Evolutionary conservation across 2,888 invertebrate species (phyloP).

Genomic region (Dasypolia templi): DNA sequence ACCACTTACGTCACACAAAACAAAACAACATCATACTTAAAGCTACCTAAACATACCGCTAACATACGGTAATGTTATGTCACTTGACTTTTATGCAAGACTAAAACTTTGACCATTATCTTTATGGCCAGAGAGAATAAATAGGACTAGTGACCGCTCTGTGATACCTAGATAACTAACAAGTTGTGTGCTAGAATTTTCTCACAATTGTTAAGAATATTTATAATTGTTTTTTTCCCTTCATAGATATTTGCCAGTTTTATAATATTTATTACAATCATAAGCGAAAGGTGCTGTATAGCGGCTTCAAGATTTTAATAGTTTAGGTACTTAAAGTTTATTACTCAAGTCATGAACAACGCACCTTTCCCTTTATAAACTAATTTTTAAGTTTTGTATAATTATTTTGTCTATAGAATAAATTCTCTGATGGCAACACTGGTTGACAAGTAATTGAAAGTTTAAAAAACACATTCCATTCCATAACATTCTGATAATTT

Average conservation of each 20-base stretch:
- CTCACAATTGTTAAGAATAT: neutral
- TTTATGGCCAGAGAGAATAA: neutral
- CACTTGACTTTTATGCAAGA: neutral
- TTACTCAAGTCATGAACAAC: slow-evolving; percentile 11
- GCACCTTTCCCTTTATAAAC: slow-evolving; percentile 28
- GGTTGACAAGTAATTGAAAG: neutral
- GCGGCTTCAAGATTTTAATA: slow-evolving; percentile 34
- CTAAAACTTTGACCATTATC: neutral
- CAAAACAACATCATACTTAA: neutral
- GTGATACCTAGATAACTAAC: neutral
- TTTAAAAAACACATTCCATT: neutral
- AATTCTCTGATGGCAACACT: slow-evolving; percentile 4
- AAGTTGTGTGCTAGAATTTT: neutral
- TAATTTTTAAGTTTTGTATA: slow-evolving; percentile 17
- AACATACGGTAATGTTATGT: neutral
- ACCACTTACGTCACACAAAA: neutral
- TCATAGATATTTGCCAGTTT: neutral
- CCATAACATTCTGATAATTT: neutral
- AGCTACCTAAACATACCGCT: neutral
- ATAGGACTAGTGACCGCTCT: neutral
- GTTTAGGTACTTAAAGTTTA: slow-evolving; percentile 45
- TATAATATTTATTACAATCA: slow-evolving; percentile 22
- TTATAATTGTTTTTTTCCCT: neutral
- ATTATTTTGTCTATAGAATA: neutral
- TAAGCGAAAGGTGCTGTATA: slow-evolving; percentile 20